These are phyloP conservation scores for Triplophysa bombifrons DNA, from an alignment of 2,797 vertebrate genomes.

Conservation along the genomic window DNA sequence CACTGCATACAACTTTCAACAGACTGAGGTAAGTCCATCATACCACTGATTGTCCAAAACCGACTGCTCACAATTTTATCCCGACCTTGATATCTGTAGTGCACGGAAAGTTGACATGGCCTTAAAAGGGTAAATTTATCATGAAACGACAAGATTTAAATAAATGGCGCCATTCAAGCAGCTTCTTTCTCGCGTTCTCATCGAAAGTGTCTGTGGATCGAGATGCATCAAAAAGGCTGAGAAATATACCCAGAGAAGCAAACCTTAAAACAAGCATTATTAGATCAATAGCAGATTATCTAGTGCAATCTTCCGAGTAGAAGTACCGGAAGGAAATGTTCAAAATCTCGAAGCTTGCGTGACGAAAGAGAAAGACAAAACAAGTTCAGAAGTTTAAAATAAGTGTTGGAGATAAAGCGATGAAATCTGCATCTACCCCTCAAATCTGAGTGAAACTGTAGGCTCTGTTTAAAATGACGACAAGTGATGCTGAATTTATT, in stretches of 20 bases:
- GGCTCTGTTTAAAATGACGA: conserved; percentile 52
- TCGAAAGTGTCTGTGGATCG: conserved; percentile 29
- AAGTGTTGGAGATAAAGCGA: conserved; percentile 38
- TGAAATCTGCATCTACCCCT: conserved; percentile 65
- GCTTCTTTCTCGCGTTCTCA: conserved; percentile 35
- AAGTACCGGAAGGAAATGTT: conserved; percentile 45
- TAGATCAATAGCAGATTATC: conserved; percentile 63
- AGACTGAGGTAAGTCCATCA: neutral
- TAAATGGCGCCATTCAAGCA: conserved; percentile 45
- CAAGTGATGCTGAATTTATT: conserved; percentile 53
- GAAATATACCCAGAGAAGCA: conserved; percentile 60
- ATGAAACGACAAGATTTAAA: conserved; percentile 19
- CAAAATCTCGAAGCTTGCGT: conserved; percentile 45
- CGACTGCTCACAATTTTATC: neutral
- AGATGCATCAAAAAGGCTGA: conserved; percentile 35
- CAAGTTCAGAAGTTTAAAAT: conserved; percentile 51
- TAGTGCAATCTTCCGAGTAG: conserved; percentile 63
- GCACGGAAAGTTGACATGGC: conserved; percentile 11
- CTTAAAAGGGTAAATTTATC: neutral
- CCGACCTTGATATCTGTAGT: conserved; percentile 8
- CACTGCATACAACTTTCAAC: neutral
- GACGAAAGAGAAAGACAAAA: conserved; percentile 48
- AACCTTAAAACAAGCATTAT: conserved; percentile 42
- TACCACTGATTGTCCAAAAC: conserved; percentile 6
- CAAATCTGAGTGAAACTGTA: conserved; percentile 53